A percentile compares a stretch with the other conserved stretches of the same genome.
Evolutionary conservation across 1,140 invertebrate species (phyloP).

Genomic region (Ips nitidus): DNA sequence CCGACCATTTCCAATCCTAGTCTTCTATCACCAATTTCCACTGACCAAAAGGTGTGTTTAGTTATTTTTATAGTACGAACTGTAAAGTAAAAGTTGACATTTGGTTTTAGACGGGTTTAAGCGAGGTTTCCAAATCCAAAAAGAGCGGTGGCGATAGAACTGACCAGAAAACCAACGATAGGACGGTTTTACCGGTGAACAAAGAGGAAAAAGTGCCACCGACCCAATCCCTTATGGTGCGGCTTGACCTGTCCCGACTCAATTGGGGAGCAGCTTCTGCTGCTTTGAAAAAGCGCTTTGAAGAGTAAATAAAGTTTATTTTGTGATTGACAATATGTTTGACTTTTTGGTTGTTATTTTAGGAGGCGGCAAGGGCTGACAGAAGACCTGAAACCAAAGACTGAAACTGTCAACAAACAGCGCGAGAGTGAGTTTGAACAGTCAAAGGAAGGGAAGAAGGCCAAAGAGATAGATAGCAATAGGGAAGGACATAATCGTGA

Average conservation of each 20-base stretch:
- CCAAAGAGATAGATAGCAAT: constrained; percentile 6
- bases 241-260: constrained; percentile 44
- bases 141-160: constrained; percentile 13
- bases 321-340: neutral
- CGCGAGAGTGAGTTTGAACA: constrained; percentile 12
- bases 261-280: constrained; percentile 31
- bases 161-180: constrained; percentile 41
- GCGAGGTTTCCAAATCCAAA: neutral
- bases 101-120: neutral
- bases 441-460: neutral
- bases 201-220: constrained; percentile 21
- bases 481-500: constrained; percentile 13
- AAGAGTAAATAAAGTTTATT: constrained; percentile 15
- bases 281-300: constrained; percentile 35
- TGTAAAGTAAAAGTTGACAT: neutral
- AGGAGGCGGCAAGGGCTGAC: constrained; percentile 15
- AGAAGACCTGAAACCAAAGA: constrained; percentile 26
- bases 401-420: constrained; percentile 10
- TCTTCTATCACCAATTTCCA: constrained; percentile 41
- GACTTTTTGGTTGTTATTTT: neutral
- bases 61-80: neutral
- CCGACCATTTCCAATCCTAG: constrained; percentile 41
- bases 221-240: constrained; percentile 36
- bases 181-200: constrained; percentile 22
- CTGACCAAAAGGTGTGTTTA: constrained; percentile 26